phyloP scores from a whole-genome alignment of 2,888 invertebrate genomes.

The Drosophila paucipuncta region DNA sequence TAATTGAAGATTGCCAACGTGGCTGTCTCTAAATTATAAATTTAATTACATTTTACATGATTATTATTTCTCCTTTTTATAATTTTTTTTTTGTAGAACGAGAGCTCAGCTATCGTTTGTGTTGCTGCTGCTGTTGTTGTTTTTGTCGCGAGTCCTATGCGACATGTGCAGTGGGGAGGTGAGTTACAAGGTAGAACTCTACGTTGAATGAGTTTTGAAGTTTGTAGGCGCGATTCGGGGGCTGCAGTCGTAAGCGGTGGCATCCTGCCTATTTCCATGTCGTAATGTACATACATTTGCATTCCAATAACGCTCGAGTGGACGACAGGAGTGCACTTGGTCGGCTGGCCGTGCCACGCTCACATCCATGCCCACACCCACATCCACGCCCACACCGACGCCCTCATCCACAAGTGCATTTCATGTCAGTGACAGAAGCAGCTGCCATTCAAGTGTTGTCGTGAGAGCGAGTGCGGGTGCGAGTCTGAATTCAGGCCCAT shows the following conservation, averaged over 20 bases:
- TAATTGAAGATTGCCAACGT: slow-evolving; percentile 77
- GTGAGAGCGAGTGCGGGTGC: slow-evolving; percentile 35
- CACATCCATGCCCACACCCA: slow-evolving; percentile 41
- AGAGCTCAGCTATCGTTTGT: slow-evolving; percentile 24
- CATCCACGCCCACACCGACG: slow-evolving; percentile 48
- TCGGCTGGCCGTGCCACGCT: slow-evolving; percentile 38
- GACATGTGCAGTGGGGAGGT: slow-evolving; percentile 11
- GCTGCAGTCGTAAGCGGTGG: slow-evolving; percentile 6
- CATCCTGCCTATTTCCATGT: slow-evolving; percentile 29
- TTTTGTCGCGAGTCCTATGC: slow-evolving; percentile 32
- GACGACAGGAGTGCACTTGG: slow-evolving; percentile 75
- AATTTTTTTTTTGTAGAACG: slow-evolving; percentile 14
- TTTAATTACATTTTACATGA: slow-evolving; percentile 79
- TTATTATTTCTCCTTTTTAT: slow-evolving; percentile 44
- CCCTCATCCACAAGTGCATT: slow-evolving; percentile 57
- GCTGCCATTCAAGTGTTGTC: slow-evolving; percentile 73
- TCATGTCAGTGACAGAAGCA: slow-evolving; percentile 71
- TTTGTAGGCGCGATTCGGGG: slow-evolving; percentile 54
- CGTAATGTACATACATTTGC: slow-evolving; percentile 82
- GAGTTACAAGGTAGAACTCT: slow-evolving; percentile 18
- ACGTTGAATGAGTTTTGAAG: slow-evolving; percentile 78
- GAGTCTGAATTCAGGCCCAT: slow-evolving; percentile 36
- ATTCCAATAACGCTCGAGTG: slow-evolving; percentile 83
- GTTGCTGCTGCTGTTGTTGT: slow-evolving; percentile 25
- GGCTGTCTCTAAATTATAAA: slow-evolving; percentile 72